Conservation (phyloP, 1,140 invertebrate species). For the Drosophila arawakana region DNA sequence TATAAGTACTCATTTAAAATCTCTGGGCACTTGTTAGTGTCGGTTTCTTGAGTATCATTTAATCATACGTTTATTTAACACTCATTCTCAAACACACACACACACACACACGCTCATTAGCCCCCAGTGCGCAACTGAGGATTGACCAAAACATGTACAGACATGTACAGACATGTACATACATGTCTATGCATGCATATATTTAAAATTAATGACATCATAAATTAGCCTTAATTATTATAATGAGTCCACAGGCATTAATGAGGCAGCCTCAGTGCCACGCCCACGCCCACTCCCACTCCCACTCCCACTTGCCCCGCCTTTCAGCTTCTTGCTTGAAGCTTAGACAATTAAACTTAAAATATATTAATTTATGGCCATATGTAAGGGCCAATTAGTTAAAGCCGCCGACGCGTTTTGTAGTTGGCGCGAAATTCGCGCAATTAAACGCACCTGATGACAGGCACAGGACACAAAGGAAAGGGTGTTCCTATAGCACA, state of each 20-base stretch:
- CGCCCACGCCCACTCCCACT: neutral
- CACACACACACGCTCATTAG: no score
- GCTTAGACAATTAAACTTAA: conserved; percentile 77
- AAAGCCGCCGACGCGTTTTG: conserved; percentile 45
- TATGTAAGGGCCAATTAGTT: conserved; percentile 73
- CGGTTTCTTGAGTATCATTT: no score
- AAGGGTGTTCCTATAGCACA: conserved; percentile 1
- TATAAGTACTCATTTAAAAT: no score
- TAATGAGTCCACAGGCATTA: conserved; percentile 74
- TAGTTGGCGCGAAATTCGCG: conserved; percentile 74
- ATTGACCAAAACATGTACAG: conserved; percentile 17
- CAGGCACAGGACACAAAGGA: conserved; percentile 20
- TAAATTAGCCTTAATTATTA: conserved; percentile 81
- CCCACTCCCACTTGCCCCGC: neutral
- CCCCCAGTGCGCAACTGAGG: no score
- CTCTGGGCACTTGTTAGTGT: no score
- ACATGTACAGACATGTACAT: conserved; percentile 9
- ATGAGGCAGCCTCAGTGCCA: conserved; percentile 46
- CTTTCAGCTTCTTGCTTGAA: conserved; percentile 3
- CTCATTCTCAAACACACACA: no score
- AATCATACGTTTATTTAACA: no score
- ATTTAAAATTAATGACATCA: conserved; percentile 75
- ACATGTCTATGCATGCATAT: conserved; percentile 22
- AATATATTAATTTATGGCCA: conserved; percentile 79
- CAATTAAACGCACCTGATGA: conserved; percentile 83